phyloP scores from a whole-genome alignment of 2,113 vertebrate genomes.

The Tylochromis polylepis region DNA sequence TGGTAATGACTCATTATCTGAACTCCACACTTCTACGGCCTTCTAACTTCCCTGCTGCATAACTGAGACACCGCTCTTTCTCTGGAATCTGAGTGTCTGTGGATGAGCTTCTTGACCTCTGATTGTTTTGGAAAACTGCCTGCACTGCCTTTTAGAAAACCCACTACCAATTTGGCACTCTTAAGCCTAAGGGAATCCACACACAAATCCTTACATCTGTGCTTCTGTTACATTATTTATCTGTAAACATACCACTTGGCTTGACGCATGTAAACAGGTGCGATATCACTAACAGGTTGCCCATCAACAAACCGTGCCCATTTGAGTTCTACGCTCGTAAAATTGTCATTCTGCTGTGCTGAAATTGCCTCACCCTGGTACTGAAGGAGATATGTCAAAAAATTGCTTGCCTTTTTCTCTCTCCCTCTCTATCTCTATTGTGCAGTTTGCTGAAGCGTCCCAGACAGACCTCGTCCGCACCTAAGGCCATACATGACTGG shows the following conservation, averaged over 20 bases:
- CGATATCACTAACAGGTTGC: background rate
- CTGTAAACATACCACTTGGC: background rate
- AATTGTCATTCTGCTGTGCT: background rate
- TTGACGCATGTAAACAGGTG: conserved; percentile 4
- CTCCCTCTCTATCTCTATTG: conserved; percentile 43
- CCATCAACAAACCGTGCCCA: background rate
- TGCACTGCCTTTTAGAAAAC: background rate
- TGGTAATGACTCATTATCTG: conserved; percentile 38
- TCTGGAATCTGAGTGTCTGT: background rate
- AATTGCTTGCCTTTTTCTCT: conserved; percentile 15
- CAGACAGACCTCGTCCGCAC: conserved; percentile 41
- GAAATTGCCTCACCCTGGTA: background rate
- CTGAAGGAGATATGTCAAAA: conserved; percentile 17
- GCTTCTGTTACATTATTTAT: background rate
- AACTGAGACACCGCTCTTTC: background rate
- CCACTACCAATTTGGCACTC: background rate
- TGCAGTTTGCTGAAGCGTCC: conserved; percentile 36
- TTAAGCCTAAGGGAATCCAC: background rate
- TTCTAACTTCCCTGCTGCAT: background rate
- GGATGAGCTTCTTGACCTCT: conserved; percentile 12
- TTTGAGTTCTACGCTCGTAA: background rate
- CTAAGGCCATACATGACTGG: conserved; percentile 63
- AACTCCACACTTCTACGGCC: background rate
- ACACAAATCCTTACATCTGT: background rate
- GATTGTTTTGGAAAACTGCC: background rate